Evolutionary conservation across 2,797 vertebrate species (phyloP), one percentile per base, ranked within the genome.

Genomic region (Glossophaga mutica): DNA sequence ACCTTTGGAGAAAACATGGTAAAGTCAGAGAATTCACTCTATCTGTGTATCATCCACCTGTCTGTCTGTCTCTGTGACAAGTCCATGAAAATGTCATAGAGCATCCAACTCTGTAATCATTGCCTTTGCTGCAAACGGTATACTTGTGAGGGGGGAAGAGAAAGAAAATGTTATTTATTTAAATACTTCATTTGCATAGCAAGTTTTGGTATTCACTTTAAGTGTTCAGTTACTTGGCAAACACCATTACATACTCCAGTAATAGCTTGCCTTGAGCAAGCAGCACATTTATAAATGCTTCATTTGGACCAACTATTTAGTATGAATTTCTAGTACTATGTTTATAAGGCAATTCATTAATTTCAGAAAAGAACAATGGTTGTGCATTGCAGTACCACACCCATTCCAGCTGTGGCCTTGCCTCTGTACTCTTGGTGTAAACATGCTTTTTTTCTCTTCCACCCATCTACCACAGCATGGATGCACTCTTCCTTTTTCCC

Each of bases 191-290:
- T 79, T 87, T 90, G 68, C 57, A 50, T 59, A 68, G n/a, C 85
- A 48, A 32, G 65, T 70, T 90, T 79, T 96, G 52, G 90, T 46
- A 57, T 68, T 84, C 29, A 46, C 24, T 65, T 81, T 52, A 87
- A 85, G 59, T 81, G 52, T 73, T 73, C 52, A 74, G 44, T 83
- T 74, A 77, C 81, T 79, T 90, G 81, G 73, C 44, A 94, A 92
- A 92, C 10, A 52, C 32, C 50, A 65, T 68, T 83, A 34, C 26
- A 29, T 70, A 50, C 6, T 81, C 79, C 85, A 65, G 83, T 71
- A 84, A 81, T 82, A 92, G 21, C 46, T 94, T 92, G 52, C 52
- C 50, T 95, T 85, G 22, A 92, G 74, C 71, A 84, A 95, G 52
- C 46, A 76, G 57, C 22, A 74, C 37, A 67, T 87, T 90, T 97